These are phyloP conservation scores for Uria aalge DNA, from an alignment of 2,113 vertebrate genomes.

Conservation along the genomic window DNA sequence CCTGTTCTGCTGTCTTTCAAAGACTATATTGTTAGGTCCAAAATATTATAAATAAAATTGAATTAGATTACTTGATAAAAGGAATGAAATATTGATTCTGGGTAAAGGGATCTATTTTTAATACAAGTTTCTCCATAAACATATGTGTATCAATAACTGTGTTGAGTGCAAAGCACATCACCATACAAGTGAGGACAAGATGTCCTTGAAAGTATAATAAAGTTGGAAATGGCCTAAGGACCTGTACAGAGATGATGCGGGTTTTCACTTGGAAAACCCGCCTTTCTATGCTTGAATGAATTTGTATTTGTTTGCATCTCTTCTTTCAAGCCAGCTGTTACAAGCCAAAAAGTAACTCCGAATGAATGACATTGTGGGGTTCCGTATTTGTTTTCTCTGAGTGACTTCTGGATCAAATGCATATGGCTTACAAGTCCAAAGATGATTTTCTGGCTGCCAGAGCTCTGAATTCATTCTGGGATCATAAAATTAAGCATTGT, in stretches of 20 bases:
- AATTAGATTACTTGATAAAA: background rate
- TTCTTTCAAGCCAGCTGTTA: background rate
- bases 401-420: background rate
- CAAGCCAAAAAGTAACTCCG: background rate
- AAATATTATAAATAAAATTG: background rate
- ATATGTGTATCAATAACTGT: background rate
- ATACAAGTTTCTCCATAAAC: background rate
- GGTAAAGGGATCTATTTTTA: background rate
- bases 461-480: background rate
- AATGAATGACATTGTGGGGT: background rate
- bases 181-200: background rate
- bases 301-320: background rate
- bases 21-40: background rate
- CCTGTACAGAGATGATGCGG: background rate
- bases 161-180: background rate
- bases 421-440: background rate
- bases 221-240: background rate
- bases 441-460: background rate
- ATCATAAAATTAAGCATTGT: conserved; percentile 7
- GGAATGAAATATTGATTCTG: background rate
- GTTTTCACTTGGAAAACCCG: background rate
- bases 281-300: background rate
- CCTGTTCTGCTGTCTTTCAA: background rate
- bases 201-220: background rate
- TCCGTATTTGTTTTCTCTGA: background rate